These are phyloP conservation scores for Plagodis dolabraria DNA, from an alignment of 2,888 invertebrate species.

Conservation along the genomic window DNA sequence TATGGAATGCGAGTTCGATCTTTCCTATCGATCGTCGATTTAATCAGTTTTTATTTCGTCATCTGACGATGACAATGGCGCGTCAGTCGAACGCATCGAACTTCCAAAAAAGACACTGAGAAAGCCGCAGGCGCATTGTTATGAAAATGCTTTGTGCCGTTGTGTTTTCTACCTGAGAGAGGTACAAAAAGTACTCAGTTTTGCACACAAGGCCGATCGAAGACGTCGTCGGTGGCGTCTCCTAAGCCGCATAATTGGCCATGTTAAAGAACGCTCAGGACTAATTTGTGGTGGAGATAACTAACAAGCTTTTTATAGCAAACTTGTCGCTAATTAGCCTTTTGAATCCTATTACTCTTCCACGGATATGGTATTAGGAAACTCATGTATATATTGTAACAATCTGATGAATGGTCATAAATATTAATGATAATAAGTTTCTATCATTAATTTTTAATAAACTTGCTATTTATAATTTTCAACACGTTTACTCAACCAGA, in stretches of 20 bases:
- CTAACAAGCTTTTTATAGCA: conserved; percentile 70
- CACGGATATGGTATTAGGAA: conserved; percentile 42
- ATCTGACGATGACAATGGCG: conserved; percentile 82
- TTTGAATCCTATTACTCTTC: conserved; percentile 42
- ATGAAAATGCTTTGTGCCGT: conserved; percentile 80
- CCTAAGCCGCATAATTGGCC: conserved; percentile 72
- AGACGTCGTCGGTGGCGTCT: conserved; percentile 46
- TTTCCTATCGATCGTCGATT: conserved; percentile 74
- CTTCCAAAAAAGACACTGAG: conserved; percentile 75
- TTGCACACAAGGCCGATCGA: conserved; percentile 70
- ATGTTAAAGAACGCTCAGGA: conserved; percentile 73
- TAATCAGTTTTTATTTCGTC: conserved; percentile 75
- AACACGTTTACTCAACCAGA: no score
- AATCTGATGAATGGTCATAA: conserved; percentile 56
- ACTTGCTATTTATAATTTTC: no score
- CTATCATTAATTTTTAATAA: no score
- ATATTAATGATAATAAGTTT: conserved; percentile 13
- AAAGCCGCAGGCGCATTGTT: conserved; percentile 81
- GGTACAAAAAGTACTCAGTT: conserved; percentile 74
- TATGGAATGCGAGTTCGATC: conserved; percentile 64
- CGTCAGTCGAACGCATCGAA: conserved; percentile 77
- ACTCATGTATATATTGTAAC: conserved; percentile 46
- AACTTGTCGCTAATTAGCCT: conserved; percentile 51
- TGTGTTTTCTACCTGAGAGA: conserved; percentile 78
- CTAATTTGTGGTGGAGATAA: conserved; percentile 73